A percentile compares a stretch with the other conserved stretches of the same genome.
phyloP scores from a whole-genome alignment of 2,888 invertebrate species.

The Yponomeuta cagnagella region DNA sequence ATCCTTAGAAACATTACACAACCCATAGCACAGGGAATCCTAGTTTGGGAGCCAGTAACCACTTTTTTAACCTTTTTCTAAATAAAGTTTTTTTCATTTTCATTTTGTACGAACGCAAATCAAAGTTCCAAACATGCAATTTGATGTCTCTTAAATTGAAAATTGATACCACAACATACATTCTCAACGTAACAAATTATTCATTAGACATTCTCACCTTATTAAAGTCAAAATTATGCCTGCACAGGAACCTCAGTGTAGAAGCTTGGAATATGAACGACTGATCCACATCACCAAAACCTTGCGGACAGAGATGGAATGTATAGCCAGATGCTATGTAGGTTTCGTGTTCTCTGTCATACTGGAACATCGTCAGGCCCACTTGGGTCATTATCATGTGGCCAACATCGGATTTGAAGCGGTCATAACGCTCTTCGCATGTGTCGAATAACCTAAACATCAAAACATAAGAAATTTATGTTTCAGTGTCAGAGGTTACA shows the following conservation, averaged over 20 bases:
- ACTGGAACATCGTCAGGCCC: conserved; percentile 80
- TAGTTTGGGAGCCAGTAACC: no score
- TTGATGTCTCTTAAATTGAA: no score
- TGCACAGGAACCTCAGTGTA: conserved; percentile 78
- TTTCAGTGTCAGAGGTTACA: background rate
- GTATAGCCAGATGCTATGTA: conserved; percentile 79
- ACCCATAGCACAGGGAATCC: no score
- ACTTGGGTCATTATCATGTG: conserved; percentile 80
- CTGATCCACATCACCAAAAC: conserved; percentile 77
- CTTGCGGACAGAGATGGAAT: conserved; percentile 81
- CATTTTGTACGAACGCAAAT: no score
- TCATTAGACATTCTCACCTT: conserved; percentile 70
- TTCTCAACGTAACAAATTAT: no score
- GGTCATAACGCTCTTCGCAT: conserved; percentile 53
- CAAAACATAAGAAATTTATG: background rate
- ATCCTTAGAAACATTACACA: no score
- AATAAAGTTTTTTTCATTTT: no score
- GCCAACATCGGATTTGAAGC: conserved; percentile 49
- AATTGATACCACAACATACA: no score
- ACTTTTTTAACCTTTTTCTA: no score
- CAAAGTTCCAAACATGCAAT: no score
- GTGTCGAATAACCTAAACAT: conserved; percentile 59
- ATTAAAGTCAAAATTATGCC: conserved; percentile 83
- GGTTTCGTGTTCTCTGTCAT: conserved; percentile 70
- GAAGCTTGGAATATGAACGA: conserved; percentile 78